Conservation (phyloP, 2,797 vertebrate genomes). For the Tragopan temminckii region DNA sequence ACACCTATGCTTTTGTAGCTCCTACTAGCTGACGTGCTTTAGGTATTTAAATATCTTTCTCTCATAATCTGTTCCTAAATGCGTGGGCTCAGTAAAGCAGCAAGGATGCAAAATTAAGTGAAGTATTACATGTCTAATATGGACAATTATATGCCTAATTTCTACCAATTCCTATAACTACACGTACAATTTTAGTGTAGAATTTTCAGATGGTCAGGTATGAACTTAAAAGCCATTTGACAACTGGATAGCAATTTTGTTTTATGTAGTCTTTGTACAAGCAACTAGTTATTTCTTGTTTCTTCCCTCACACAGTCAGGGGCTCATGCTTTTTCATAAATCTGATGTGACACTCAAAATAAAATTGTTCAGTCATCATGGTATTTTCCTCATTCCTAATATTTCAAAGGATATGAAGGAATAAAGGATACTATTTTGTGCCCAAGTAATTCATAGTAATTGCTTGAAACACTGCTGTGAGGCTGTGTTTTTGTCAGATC, state of each 20-base stretch:
- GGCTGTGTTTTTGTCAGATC: background rate
- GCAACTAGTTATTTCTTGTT: background rate
- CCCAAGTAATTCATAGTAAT: background rate
- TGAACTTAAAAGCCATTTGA: background rate
- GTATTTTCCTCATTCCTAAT: slow-evolving; percentile 1
- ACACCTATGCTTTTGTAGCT: no score
- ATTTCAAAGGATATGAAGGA: background rate
- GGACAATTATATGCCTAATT: background rate
- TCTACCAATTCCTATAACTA: background rate
- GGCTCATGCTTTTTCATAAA: background rate
- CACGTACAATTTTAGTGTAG: background rate
- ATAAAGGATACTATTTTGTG: background rate
- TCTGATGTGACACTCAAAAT: background rate
- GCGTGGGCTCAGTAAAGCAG: background rate
- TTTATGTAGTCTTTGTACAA: background rate
- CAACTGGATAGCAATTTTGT: background rate
- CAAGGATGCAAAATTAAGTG: background rate
- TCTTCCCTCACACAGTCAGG: background rate
- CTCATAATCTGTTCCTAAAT: background rate
- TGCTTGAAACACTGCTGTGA: background rate
- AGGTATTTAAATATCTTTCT: no score
- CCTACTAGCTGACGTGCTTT: no score
- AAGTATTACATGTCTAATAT: background rate
- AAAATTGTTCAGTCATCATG: background rate
- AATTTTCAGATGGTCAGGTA: background rate